phyloP scores from a whole-genome alignment of 2,888 invertebrate species.

The Aleiodes leptofemur region DNA sequence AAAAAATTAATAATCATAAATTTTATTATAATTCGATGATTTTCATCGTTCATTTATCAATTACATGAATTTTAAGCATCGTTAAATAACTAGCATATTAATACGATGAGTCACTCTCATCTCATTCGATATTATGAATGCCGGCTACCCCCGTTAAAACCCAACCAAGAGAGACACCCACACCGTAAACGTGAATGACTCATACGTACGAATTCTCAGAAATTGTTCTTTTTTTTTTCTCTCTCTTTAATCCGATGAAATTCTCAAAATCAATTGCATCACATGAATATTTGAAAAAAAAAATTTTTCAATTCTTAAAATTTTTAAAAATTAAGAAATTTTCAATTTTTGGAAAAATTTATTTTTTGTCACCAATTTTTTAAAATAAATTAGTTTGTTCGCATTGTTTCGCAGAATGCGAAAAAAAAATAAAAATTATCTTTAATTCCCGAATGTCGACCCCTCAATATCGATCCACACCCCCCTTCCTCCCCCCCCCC shows the following conservation, averaged over 20 bases:
- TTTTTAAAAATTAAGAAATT: not conserved
- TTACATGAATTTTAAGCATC: constrained; percentile 36
- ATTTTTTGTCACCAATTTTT: no score
- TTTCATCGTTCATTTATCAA: not conserved
- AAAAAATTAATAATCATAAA: no score
- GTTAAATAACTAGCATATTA: constrained; percentile 64
- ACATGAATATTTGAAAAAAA: not conserved
- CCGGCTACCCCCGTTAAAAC: constrained; percentile 55
- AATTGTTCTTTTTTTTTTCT: constrained; percentile 40
- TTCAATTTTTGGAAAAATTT: no score
- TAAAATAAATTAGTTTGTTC: no score
- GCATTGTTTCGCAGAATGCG: no score
- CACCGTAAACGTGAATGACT: constrained; percentile 57
- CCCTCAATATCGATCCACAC: no score
- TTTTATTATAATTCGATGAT: not conserved
- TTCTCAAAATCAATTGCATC: constrained; percentile 11
- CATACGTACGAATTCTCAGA: constrained; percentile 55
- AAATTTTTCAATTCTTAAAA: not conserved
- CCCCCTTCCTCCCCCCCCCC: no score
- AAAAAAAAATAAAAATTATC: no score
- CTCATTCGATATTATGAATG: constrained; percentile 61
- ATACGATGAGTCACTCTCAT: constrained; percentile 65
- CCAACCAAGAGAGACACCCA: constrained; percentile 59
- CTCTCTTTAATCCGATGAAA: constrained; percentile 59
- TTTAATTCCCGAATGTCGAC: no score